These are phyloP conservation scores for Pontoporia blainvillei DNA, from an alignment of 2,113 vertebrate species.

Conservation along the genomic window DNA sequence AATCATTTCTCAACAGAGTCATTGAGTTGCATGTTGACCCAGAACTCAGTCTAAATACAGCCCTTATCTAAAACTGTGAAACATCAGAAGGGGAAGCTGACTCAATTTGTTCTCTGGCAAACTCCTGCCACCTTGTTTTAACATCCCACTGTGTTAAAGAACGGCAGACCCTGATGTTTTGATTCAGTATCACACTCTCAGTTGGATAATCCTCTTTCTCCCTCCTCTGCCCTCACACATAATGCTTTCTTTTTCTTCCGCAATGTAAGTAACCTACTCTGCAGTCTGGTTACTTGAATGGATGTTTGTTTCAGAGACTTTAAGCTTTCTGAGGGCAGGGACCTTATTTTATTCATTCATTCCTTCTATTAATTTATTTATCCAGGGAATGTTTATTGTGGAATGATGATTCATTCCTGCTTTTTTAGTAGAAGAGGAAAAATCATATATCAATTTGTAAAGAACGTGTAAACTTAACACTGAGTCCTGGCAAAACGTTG, in stretches of 20 bases:
- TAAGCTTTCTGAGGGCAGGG: not conserved
- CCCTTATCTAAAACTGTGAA: not conserved
- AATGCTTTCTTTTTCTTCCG: not conserved
- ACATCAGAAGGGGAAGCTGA: not conserved
- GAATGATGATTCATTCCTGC: not conserved
- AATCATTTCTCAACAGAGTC: slow-evolving; percentile 23
- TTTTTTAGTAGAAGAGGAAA: not conserved
- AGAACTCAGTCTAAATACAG: not conserved
- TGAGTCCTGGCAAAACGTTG: not conserved
- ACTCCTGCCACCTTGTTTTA: not conserved
- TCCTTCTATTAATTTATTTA: not conserved
- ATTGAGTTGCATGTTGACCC: slow-evolving; percentile 17
- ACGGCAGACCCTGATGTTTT: not conserved
- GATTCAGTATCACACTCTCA: not conserved
- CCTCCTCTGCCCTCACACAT: not conserved
- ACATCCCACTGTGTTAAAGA: not conserved
- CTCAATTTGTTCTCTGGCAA: not conserved
- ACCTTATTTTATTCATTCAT: not conserved
- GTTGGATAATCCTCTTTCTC: not conserved
- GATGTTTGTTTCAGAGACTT: not conserved
- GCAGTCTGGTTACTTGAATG: not conserved
- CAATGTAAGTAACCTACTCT: not conserved
- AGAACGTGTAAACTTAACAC: not conserved
- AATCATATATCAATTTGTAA: not conserved
- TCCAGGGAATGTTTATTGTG: not conserved